These are phyloP conservation scores for Microctenopoma lineatum DNA, from an alignment of 2,797 vertebrate species.

Conservation along the genomic window DNA sequence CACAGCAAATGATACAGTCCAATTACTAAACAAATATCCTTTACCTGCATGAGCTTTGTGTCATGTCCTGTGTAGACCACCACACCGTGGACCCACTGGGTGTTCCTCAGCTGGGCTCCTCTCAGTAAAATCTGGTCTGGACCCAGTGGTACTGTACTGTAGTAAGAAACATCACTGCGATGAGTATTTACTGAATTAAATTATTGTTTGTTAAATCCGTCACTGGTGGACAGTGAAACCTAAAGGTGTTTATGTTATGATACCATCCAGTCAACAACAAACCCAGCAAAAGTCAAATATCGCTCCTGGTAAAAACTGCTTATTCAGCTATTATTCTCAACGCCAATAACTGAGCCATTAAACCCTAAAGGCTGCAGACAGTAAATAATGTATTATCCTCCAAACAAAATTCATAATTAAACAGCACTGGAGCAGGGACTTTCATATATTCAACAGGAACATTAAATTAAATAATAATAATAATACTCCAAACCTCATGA, in stretches of 20 bases:
- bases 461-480: conserved; percentile 12
- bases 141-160: conserved; percentile 91
- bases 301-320: neutral
- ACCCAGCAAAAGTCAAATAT: neutral
- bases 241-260: too few species aligned
- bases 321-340: neutral
- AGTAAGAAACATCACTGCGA: conserved; percentile 34
- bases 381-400: conserved; percentile 19
- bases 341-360: conserved; percentile 6
- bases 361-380: conserved; percentile 8
- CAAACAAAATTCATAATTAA: conserved; percentile 31
- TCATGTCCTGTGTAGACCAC: conserved; percentile 99
- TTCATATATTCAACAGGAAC: conserved; percentile 36
- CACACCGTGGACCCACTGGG: conserved; percentile 97
- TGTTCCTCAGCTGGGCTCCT: conserved; percentile 97
- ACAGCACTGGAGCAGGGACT: conserved; percentile 31
- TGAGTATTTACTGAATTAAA: conserved; percentile 8
- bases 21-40: neutral
- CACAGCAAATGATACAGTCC: neutral
- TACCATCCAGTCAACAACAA: neutral
- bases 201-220: neutral
- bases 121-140: conserved; percentile 97
- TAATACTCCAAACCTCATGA: conserved; percentile 20
- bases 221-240: neutral
- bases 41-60: conserved; percentile 99